A percentile compares a stretch with the other conserved stretches of the same genome.
These are phyloP conservation scores for Axea sp. DNA, from an alignment of 2,888 invertebrate species.

Conservation along the genomic window DNA sequence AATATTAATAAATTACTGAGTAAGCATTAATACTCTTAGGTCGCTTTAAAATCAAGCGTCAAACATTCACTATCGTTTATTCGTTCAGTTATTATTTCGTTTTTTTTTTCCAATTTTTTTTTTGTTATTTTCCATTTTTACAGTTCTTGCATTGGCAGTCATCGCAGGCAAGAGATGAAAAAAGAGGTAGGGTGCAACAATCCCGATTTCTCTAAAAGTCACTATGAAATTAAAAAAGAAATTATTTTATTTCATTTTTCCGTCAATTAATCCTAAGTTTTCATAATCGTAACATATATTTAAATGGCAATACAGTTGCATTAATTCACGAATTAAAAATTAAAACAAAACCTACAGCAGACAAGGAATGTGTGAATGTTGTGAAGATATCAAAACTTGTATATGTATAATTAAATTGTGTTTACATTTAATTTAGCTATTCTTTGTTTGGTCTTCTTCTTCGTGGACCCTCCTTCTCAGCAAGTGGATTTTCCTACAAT, in stretches of 20 bases:
- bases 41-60: constrained; percentile 57
- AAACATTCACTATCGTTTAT: constrained; percentile 54
- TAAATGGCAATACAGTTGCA: constrained; percentile 35
- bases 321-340: constrained; percentile 32
- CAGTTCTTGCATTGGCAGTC: constrained; percentile 38
- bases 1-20: constrained; percentile 50
- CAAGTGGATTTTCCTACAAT: constrained; percentile 67
- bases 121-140: constrained; percentile 23
- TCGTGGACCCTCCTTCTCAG: constrained; percentile 74
- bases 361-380: constrained; percentile 61
- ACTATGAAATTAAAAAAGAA: constrained; percentile 7
- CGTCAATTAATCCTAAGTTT: constrained; percentile 25
- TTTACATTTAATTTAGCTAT: constrained; percentile 66
- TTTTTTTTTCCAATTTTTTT: constrained; percentile 8
- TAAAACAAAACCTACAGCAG: constrained; percentile 54
- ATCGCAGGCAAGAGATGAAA: constrained; percentile 29
- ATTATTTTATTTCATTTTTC: constrained; percentile 5
- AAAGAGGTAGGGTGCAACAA: constrained; percentile 28
- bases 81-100: constrained; percentile 39
- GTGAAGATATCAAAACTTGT: constrained; percentile 57
- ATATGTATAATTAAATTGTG: constrained; percentile 60
- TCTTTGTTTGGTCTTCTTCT: constrained; percentile 78
- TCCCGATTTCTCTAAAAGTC: constrained; percentile 15
- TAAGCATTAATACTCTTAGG: constrained; percentile 60
- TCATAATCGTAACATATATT: constrained; percentile 23